Base-by-base conservation (phyloP, 1,140 invertebrate genomes). In the Platorchestia sp. region DNA sequence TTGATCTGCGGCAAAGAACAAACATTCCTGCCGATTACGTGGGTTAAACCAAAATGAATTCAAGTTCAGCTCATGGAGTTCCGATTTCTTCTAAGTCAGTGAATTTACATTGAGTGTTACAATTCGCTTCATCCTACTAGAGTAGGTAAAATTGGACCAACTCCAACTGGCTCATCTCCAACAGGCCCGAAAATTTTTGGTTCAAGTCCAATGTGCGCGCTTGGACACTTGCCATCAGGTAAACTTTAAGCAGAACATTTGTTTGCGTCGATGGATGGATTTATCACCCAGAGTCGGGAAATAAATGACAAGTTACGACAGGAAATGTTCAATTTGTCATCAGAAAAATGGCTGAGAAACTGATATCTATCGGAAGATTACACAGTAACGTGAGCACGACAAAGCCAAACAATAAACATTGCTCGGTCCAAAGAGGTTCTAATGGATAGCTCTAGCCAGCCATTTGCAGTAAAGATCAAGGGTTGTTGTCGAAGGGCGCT, bases 1-100 rank as follows among this genome's bases (percentile, higher is more conserved):
- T 97, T 97, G 98, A 98, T 97, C 99, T 99, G 97, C 86, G 44
- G 16, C 95, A 75, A 75, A 22, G 59, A 75, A 75, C 59, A 36
- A 75, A 51, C 14, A 75, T 36, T 75, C 59, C 14, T 75, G 10
- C 59, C 1, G 36, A 27, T 51, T 19, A 6, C 6, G 47, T 51
- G 3, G 59, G 59, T 75, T 19, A 14, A 75, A 75, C 10, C 27
- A 19, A 14, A 36, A 10, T 36, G 14, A 27, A 19, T 36, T 75
- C 10, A 75, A 75, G 27, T 75, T 10, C 47, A 51, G 19, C 47
- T 51, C 7, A 19, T 51, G 6, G 7, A 51, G 19, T 10, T 51
- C 47, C 47, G 19, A 51, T 19, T 51, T 6, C 7, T 51, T 51
- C 47, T 10, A 51, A 51, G 6, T 10, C 47, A 51, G 6, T 19